A percentile compares a stretch with the other conserved stretches of the same genome.
These are phyloP conservation scores for Apteryx mantelli DNA, from an alignment of 2,113 vertebrate genomes.

Conservation along the genomic window DNA sequence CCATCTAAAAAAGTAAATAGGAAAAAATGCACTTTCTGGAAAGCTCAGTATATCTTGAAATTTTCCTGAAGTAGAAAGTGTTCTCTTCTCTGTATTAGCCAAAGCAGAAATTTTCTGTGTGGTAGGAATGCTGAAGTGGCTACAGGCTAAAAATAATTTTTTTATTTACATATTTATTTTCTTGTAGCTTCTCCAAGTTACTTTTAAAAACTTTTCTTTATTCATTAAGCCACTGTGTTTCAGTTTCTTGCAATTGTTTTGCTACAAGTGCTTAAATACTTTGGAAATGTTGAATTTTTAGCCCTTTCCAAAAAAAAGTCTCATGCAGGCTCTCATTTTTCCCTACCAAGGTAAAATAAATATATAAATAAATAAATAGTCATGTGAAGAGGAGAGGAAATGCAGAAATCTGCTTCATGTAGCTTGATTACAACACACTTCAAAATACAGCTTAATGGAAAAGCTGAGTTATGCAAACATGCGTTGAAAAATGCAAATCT, in stretches of 20 bases:
- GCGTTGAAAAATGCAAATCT: background rate
- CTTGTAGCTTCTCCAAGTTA: background rate
- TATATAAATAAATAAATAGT: too few species aligned
- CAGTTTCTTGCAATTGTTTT: background rate
- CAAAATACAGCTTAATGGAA: background rate
- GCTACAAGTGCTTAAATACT: background rate
- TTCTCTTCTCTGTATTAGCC: background rate
- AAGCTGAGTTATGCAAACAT: background rate
- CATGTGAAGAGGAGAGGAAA: background rate
- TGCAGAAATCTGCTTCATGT: background rate
- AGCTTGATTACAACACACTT: background rate
- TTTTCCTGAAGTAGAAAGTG: background rate
- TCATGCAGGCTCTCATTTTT: background rate
- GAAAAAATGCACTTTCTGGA: background rate
- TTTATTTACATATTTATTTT: background rate
- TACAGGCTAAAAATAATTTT: background rate
- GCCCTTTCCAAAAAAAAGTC: background rate
- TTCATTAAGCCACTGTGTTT: background rate
- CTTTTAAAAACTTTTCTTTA: background rate
- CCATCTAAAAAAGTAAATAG: background rate
- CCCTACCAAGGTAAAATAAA: background rate
- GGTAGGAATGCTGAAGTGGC: background rate
- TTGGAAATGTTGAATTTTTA: background rate
- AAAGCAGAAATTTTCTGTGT: background rate
- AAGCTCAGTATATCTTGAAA: background rate